phyloP scores from a whole-genome alignment of 2,888 invertebrate species.

The Bellardia pandia region DNA sequence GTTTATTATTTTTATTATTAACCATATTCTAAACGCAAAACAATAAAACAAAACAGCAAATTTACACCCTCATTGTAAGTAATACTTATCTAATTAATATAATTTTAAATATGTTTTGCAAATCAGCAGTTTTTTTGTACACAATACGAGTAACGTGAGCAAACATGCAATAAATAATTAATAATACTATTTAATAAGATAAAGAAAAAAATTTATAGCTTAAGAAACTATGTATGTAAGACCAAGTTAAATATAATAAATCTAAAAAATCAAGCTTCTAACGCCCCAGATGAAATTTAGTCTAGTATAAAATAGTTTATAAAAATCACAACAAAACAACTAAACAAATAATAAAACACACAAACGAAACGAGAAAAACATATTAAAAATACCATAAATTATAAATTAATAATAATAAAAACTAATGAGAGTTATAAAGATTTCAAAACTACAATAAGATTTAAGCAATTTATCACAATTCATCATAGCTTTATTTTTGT shows the following conservation, averaged over 20 bases:
- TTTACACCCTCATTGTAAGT: conserved; percentile 52
- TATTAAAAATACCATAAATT: not conserved
- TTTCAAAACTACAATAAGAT: conserved; percentile 2
- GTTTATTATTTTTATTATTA: not conserved
- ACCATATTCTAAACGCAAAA: not conserved
- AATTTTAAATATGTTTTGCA: conserved; percentile 24
- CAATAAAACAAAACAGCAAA: conserved; percentile 25
- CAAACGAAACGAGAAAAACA: too few relatives aligned
- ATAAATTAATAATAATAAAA: conserved; percentile 9
- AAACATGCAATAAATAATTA: conserved; percentile 47
- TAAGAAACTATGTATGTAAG: not conserved
- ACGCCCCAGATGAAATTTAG: conserved; percentile 14
- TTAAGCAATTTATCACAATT: conserved; percentile 32
- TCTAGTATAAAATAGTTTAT: not conserved
- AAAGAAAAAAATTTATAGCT: not conserved
- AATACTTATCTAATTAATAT: conserved; percentile 35
- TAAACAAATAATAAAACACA: too few relatives aligned
- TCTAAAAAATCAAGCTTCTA: not conserved
- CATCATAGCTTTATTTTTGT: not conserved
- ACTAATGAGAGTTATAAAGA: not conserved
- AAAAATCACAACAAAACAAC: not conserved
- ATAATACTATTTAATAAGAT: not conserved
- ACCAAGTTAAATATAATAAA: not conserved
- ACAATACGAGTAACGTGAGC: not conserved
- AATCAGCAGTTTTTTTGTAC: conserved; percentile 6